Evolutionary conservation across 2,113 vertebrate genomes (phyloP), one percentile per base, ranked within the genome.

Genomic region (Sakesphorus luctuosus): DNA sequence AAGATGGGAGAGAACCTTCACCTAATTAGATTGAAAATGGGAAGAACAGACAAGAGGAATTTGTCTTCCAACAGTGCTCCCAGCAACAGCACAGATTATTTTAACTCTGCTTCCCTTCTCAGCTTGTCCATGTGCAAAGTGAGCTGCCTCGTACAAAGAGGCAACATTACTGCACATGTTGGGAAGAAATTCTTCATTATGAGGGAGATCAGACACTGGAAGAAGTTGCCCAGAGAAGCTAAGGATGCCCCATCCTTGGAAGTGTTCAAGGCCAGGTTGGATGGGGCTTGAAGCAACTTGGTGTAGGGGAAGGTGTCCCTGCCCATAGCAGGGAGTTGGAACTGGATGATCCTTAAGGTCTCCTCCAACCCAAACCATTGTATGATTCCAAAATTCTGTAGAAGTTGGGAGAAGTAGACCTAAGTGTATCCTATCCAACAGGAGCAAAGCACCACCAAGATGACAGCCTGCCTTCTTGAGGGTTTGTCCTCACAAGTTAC

Each of bases 281-380:
- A 65, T 0, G 0, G 29, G 49, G 25, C 17, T n/a, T 6, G 7
- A 43, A 88, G 7, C 20, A 21, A 0, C 2, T 16, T 43, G 13
- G 49, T 17, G 3, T 0, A 15, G 69, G 20, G 31, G 29, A 12
- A 65, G 13, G 25, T 35, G 49, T 21, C 40, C 35, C 66, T 62
- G 40, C 6, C 33, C 29, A 40, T 16, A 49, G 56, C 40, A 47
- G 25, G 29, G 2, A 20, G 17, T 28, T 24, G 35, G 40, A 13
- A 33, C 4, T 36, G 43, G 49, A 28, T 17, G 5, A 29, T 28
- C 23, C 44, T 16, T 9, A 33, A 38, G 36, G 15, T 67, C 68
- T 23, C 19, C 36, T 50, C n/a, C 47, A 52, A 13, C 21, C 56
- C 21, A 59, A 59, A 59, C 7, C 31, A 33, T 10, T 31, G 40